These are phyloP conservation scores for Eublepharis macularius DNA, from an alignment of 2,113 vertebrate genomes.

Conservation along the genomic window DNA sequence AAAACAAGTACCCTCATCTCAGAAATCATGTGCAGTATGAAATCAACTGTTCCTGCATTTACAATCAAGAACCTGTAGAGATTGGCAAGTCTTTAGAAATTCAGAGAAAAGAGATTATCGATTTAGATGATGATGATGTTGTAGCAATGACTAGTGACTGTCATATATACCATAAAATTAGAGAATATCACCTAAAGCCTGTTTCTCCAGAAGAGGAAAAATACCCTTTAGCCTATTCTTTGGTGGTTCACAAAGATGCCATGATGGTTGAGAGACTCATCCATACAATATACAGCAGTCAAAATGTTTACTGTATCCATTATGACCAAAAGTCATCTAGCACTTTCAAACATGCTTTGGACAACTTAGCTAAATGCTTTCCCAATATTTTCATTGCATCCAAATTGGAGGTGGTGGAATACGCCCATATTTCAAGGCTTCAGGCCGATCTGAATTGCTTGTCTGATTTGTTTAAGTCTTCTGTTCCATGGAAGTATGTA, in stretches of 20 bases:
- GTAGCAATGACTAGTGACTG: slow-evolving; percentile 79
- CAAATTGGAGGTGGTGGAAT: slow-evolving; percentile 87
- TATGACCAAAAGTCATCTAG: slow-evolving; percentile 86
- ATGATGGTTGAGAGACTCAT: slow-evolving; percentile 91
- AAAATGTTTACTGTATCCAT: slow-evolving; percentile 94
- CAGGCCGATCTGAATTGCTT: slow-evolving; percentile 92
- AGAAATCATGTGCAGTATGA: slow-evolving; percentile 59
- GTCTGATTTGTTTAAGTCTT: slow-evolving; percentile 83
- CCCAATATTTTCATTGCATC: slow-evolving; percentile 90
- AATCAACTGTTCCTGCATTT: slow-evolving; percentile 85
- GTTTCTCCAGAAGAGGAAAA: slow-evolving; percentile 77
- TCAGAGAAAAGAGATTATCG: slow-evolving; percentile 74
- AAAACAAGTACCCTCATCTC: slow-evolving; percentile 57
- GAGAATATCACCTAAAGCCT: slow-evolving; percentile 77
- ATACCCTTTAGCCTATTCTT: slow-evolving; percentile 89
- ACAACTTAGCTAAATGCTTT: slow-evolving; percentile 85
- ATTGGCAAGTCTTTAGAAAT: slow-evolving; percentile 88
- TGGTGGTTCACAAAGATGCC: slow-evolving; percentile 93
- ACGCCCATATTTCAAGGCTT: slow-evolving; percentile 89
- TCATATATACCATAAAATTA: slow-evolving; percentile 68
- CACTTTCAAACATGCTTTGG: slow-evolving; percentile 82
- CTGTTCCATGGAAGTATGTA: slow-evolving; percentile 86
- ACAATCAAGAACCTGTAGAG: slow-evolving; percentile 87
- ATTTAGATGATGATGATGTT: slow-evolving; percentile 83
- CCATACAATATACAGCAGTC: slow-evolving; percentile 80